Base-by-base conservation (phyloP, 2,888 invertebrate genomes). In the Leucoma salicis region DNA sequence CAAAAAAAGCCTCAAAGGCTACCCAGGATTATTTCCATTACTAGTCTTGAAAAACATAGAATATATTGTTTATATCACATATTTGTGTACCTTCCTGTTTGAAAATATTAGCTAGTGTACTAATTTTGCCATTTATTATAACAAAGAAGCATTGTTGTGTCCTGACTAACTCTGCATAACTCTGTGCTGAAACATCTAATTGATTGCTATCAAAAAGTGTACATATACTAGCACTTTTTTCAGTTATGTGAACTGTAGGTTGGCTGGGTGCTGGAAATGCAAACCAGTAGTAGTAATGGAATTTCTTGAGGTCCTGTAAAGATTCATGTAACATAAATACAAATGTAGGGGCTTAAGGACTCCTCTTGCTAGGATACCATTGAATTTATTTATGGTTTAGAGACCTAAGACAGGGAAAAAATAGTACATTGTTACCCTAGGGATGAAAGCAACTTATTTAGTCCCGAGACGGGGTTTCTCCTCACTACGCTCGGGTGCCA, bases 211-310 rank as follows among this genome's bases (percentile, higher is more conserved):
- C 79, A 52, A 94, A 92, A 46, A 74, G 63, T 35, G 57, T 41
- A 57, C 70, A 36, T 70, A 83, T 54, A 63, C 52, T 41, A 57
- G 64, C 55, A 51, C 63, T 61, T 41, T 66, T 72, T 10, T 78
- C 69, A 39, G 72, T 71, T 11, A 85, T 56, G 53, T 82, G 71
- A 2, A 92, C 80, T 8, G 91, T 91, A 0, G 94, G 90, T 55
- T 91, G 91, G 48, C 91, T 88, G 0, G 93, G 93, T 15, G 94
- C 95, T 0, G 98, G 98, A 82, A 97, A 97, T n/a, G 96, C 96
- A 88, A 97, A 96, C 99, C 99, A 99, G 76, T 97, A 99, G 77
- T 95, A 95, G 80, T 95, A 99, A 68, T 94, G 92, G 77, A 96
- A 98, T 63, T 95, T 96, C 83, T 99, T 99, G 46, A 99, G 90